Base-by-base conservation (phyloP, 2,888 invertebrate genomes). In the Rapana venosa region DNA sequence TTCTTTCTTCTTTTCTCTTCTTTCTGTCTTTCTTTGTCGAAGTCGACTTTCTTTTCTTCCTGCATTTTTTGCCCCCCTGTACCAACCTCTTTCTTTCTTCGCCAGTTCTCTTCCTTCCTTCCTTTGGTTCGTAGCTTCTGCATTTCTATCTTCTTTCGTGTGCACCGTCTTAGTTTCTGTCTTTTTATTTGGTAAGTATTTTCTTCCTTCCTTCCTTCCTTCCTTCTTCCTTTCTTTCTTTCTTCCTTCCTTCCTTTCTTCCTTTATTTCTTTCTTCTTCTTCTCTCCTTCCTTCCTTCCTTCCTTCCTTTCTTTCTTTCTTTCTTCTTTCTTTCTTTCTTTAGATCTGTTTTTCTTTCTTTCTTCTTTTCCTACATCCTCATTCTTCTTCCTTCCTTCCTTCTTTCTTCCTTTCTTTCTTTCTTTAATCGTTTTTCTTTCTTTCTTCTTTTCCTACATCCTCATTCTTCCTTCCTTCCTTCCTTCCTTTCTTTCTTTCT, bases 201-300 rank as follows among this genome's bases (percentile, higher is more conserved):
- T 74, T 74, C 13, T 74, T 13, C 11, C n/a, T 2, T 74, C 11
- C n/a, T 74, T 70, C 70, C 26, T 70, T 70, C 70, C 22, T 70
- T 70, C 70, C 22, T 70, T n/a, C 70, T 26, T 74, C 30, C 74
- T 30, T 74, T 74, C 74, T n/a, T 74, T n/a, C 74, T 74, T n/a
- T n/a, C 74, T 74, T 74, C n/a, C 66, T 74, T 74, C n/a, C 74
- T 74, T 22, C n/a, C 74, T 74, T 74, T n/a, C 74, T 74, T 74
- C 26, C 74, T n/a, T 74, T 74, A 2, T 4, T 74, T 74, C 11
- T 5, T 74, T 74, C 30, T 1, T n/a, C n/a, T 74, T 8, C n/a
- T 74, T 74, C 74, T 0, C n/a, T 74, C n/a, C 11, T n/a, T 74
- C 70, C 11, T 30, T 74, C n/a, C 11, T 74, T 74, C 30, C n/a